Conservation (phyloP, 2,797 vertebrate genomes). For the Bufotes viridis region DNA sequence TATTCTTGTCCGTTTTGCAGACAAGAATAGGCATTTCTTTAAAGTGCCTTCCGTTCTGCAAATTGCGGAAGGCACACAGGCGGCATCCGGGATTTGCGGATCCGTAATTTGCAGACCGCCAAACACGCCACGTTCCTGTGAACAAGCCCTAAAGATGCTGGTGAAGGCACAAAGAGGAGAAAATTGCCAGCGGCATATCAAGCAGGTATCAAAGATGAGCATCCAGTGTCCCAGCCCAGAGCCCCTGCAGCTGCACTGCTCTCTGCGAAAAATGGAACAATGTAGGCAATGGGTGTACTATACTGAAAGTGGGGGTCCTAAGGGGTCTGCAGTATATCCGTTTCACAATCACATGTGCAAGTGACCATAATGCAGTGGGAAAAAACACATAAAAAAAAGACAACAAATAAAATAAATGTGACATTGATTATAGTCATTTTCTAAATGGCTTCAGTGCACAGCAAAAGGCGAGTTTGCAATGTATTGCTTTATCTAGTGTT, state of each 20-base stretch:
- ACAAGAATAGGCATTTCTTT: no score
- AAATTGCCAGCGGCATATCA: slow-evolving; percentile 46
- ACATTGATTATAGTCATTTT: not conserved
- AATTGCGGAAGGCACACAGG: no score
- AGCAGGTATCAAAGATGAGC: slow-evolving; percentile 48
- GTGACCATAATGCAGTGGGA: not conserved
- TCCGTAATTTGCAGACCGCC: no score
- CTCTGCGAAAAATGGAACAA: not conserved
- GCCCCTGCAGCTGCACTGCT: slow-evolving; percentile 43
- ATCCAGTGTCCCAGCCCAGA: slow-evolving; percentile 11
- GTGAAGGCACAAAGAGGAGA: slow-evolving; percentile 29
- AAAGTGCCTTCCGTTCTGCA: no score
- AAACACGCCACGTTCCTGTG: no score
- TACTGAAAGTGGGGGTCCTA: not conserved
- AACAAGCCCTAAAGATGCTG: slow-evolving; percentile 36
- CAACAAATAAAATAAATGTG: not conserved
- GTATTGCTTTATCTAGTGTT: no score
- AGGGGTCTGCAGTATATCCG: not conserved
- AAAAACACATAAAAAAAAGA: not conserved
- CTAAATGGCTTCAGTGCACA: no score
- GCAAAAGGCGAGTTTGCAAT: no score
- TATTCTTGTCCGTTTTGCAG: no score
- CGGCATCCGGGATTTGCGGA: no score
- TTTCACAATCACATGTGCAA: not conserved
- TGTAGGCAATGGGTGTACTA: not conserved